Percentiles rank a stretch among this genome's conserved stretches.
Conservation (phyloP, 2,888 invertebrate species). For the Meliscaeva auricollis region DNA sequence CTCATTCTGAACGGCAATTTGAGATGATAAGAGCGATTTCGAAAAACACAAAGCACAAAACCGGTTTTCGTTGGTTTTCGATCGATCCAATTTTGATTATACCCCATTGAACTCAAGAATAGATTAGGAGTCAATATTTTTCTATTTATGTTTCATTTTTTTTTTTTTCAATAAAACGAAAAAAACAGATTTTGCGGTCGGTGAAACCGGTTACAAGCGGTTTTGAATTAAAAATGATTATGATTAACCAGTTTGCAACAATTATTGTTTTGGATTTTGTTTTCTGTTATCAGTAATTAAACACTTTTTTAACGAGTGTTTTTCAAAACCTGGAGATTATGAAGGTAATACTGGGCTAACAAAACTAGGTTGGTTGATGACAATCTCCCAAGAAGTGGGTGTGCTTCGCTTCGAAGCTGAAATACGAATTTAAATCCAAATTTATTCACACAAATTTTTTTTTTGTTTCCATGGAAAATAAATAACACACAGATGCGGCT, state of each 20-base stretch:
- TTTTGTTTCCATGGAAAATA: not conserved
- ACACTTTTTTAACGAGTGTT: not conserved
- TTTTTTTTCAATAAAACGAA: not conserved
- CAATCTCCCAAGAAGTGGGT: not conserved
- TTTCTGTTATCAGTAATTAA: not conserved
- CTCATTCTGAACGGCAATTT: not conserved
- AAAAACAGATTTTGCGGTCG: conserved; percentile 27
- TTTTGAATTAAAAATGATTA: conserved; percentile 5
- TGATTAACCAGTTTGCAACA: conserved; percentile 7
- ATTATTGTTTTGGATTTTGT: too few species aligned
- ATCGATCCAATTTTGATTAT: conserved; percentile 75
- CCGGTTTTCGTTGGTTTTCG: conserved; percentile 62
- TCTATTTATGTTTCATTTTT: conserved; percentile 20
- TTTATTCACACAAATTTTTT: not conserved
- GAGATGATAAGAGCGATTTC: not conserved
- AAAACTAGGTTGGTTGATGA: not conserved
- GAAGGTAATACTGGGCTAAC: not conserved
- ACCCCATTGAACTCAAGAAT: conserved; percentile 66
- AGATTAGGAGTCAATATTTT: conserved; percentile 62
- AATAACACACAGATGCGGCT: not conserved
- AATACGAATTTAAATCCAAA: not conserved
- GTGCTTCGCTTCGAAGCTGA: not conserved
- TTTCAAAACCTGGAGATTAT: not conserved
- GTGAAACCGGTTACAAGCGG: conserved; percentile 14
- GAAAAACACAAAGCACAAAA: conserved; percentile 41